phyloP scores from a whole-genome alignment of 2,113 vertebrate genomes.

The Galemys pyrenaicus region DNA sequence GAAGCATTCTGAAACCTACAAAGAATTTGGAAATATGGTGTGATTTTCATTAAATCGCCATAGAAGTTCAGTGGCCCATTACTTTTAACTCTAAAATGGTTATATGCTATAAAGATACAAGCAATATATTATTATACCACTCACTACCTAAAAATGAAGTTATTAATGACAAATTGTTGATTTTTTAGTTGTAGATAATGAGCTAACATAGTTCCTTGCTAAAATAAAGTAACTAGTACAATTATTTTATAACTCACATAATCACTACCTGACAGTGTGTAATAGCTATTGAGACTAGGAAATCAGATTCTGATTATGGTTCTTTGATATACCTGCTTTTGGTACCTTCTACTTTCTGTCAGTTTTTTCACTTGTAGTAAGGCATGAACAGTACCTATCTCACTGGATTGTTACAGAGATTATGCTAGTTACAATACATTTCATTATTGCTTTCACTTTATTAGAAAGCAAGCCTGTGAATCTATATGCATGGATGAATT shows the following conservation, averaged over 20 bases:
- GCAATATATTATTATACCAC: neutral
- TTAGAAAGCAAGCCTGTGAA: neutral
- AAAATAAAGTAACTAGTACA: neutral
- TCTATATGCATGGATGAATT: neutral
- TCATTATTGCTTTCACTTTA: neutral
- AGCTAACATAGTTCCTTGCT: neutral
- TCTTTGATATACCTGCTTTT: neutral
- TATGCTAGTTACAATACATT: neutral
- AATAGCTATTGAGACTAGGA: neutral
- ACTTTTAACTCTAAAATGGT: neutral
- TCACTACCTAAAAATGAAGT: neutral
- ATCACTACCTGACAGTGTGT: neutral
- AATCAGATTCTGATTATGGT: neutral
- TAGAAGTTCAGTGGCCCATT: neutral
- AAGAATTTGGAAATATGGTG: neutral
- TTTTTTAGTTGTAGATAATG: neutral
- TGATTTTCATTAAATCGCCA: neutral
- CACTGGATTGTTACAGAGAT: neutral
- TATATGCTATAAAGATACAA: neutral
- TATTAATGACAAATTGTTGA: neutral
- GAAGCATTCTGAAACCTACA: neutral
- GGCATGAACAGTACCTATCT: neutral
- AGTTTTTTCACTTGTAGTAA: neutral
- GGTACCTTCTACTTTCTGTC: neutral
- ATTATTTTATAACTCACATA: neutral